Conservation (phyloP, 2,113 vertebrate genomes). For the Lycocorax pyrrhopterus region DNA sequence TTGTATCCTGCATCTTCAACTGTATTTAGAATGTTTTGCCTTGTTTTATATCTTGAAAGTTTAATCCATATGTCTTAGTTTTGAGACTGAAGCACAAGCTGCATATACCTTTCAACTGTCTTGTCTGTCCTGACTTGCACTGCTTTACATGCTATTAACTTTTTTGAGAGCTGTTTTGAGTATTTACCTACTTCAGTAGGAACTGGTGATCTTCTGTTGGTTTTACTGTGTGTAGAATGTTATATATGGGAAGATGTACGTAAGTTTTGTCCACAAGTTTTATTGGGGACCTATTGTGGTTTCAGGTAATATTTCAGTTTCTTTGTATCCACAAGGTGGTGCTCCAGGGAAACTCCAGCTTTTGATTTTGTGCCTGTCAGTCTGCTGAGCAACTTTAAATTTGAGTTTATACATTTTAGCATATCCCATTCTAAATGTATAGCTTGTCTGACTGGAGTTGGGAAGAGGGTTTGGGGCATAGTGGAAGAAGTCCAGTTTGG, state of each 20-base stretch:
- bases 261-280: background rate
- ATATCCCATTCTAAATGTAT: background rate
- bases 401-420: background rate
- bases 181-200: background rate
- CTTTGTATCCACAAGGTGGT: slow-evolving; percentile 47
- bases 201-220: background rate
- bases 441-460: background rate
- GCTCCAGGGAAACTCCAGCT: slow-evolving; percentile 21
- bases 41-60: background rate
- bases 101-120: background rate
- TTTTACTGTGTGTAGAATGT: background rate
- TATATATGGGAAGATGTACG: background rate
- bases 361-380: background rate
- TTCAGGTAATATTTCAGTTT: background rate
- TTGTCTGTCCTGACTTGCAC: background rate
- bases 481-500: background rate
- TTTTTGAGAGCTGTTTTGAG: background rate
- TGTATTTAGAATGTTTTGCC: background rate
- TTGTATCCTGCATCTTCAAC: background rate
- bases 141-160: background rate
- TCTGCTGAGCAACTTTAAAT: background rate
- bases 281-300: background rate
- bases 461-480: background rate
- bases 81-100: background rate
- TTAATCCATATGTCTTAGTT: background rate